phyloP scores from a whole-genome alignment of 1,140 invertebrate genomes.

The Heliconius hewitsoni region DNA sequence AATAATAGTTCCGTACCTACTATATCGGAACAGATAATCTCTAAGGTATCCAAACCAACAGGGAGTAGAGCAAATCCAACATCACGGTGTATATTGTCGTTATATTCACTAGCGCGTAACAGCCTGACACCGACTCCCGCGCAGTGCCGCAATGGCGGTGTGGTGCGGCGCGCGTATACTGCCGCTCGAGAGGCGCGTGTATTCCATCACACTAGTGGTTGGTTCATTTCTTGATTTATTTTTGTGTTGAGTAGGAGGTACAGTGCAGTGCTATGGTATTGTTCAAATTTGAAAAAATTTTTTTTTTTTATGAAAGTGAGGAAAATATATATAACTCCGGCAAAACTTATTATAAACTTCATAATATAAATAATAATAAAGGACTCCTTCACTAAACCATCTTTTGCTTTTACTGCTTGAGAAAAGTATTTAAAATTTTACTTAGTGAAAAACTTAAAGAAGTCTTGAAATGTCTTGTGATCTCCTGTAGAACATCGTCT shows the following conservation, averaged over 20 bases:
- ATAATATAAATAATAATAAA: neutral
- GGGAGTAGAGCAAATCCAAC: conserved; percentile 32
- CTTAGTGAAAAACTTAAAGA: neutral
- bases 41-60: neutral
- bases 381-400: neutral
- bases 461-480: neutral
- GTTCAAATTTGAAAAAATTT: neutral
- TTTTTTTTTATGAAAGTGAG: neutral
- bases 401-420: neutral
- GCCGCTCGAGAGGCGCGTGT: conserved; percentile 72
- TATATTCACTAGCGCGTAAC: conserved; percentile 42
- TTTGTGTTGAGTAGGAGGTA: neutral
- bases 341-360: neutral
- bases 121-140: conserved; percentile 48
- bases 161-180: conserved; percentile 76
- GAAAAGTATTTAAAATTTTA: neutral
- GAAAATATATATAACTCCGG: neutral
- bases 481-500: conserved; percentile 10
- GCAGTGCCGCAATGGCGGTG: conserved; percentile 75
- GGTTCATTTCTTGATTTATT: conserved; percentile 40
- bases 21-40: neutral
- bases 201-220: conserved; percentile 75
- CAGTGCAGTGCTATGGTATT: neutral
- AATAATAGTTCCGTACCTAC: neutral
- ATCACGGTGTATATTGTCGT: conserved; percentile 34